These are phyloP conservation scores for Oligia strigilis DNA, from an alignment of 2,888 invertebrate genomes.

Conservation along the genomic window DNA sequence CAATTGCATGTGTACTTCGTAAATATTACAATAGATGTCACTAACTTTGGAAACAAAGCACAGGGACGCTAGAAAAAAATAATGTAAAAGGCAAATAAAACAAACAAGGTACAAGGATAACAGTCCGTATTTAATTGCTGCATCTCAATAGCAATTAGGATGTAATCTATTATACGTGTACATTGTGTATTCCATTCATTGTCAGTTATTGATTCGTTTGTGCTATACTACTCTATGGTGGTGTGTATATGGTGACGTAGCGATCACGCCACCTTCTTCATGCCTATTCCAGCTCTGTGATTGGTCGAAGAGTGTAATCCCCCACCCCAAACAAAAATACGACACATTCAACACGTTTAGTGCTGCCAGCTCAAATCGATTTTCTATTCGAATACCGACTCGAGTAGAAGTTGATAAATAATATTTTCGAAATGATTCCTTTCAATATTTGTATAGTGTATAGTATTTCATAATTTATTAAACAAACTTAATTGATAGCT, in stretches of 20 bases:
- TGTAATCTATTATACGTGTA: neutral
- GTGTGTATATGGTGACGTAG: slow-evolving; percentile 81
- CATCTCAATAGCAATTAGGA: slow-evolving; percentile 15
- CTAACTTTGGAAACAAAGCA: neutral
- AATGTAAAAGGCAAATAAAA: slow-evolving; percentile 4
- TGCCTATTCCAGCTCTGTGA: slow-evolving; percentile 76
- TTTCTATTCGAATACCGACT: slow-evolving; percentile 38
- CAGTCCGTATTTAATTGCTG: neutral
- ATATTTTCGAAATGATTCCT: neutral
- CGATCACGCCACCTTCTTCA: slow-evolving; percentile 89
- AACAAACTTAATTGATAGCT: neutral
- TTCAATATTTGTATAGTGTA: neutral
- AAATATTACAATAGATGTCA: slow-evolving; percentile 49
- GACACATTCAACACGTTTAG: slow-evolving; percentile 84
- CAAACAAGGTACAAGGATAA: neutral
- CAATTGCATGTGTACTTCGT: neutral
- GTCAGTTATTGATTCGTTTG: slow-evolving; percentile 64
- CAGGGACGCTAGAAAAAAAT: neutral
- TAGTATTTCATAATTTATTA: fast-evolving
- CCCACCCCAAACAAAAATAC: slow-evolving; percentile 80
- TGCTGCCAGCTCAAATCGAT: slow-evolving; percentile 65
- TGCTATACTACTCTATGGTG: slow-evolving; percentile 62
- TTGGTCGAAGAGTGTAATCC: slow-evolving; percentile 78
- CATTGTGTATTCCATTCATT: slow-evolving; percentile 43
- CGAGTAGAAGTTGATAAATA: neutral